Evolutionary conservation across 2,888 invertebrate genomes (phyloP), one percentile per base, ranked within the genome.

Genomic region (Sinodicranocentrus sp.): DNA sequence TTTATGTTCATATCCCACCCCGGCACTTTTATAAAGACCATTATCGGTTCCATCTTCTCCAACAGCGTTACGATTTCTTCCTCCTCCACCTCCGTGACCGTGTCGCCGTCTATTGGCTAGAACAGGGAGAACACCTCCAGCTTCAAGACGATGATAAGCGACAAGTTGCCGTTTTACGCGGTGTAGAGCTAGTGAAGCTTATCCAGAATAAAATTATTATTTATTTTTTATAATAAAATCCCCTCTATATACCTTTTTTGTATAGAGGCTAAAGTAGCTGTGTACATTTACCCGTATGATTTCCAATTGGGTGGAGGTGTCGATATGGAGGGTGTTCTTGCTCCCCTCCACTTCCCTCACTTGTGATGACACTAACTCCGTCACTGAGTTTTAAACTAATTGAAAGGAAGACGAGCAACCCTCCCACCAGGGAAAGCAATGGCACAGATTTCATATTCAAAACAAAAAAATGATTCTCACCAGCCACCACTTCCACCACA

Each of bases 1-100:
- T 19, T 76, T 57, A 54, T 84, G 84, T n/a, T 84, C 84, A 26
- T 84, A 82, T 13, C 84, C 84, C 13, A 82, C 67, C 5, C 84
- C 84, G 15, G 76, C 73, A 21, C 75, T 70, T 67, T 44, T 65
- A n/a, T 77, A 84, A 17, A 82, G 77, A 8, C 52, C 65, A 0
- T 25, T 70, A 26, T 84, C 76, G 6, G 84, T 82, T 0, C 76
- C 76, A 54, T 84, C 84, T 43, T 84, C 84, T 15, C 84, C 84
- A 2, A 80, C 67, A 0, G 67, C 17, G 19, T 44, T 26, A 10
- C 78, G 59, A 26, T 65, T 67, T 23, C 70, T 33, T n/a, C 77
- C 44, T 1, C 76, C 73, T n/a, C 68, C 59, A 19, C 72, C 54
- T 10, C 84, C 79, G 19, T 78, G 73, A 8, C 84, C 79, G 10